phyloP scores from a whole-genome alignment of 2,113 vertebrate species.

The Australoheros scitulus region DNA sequence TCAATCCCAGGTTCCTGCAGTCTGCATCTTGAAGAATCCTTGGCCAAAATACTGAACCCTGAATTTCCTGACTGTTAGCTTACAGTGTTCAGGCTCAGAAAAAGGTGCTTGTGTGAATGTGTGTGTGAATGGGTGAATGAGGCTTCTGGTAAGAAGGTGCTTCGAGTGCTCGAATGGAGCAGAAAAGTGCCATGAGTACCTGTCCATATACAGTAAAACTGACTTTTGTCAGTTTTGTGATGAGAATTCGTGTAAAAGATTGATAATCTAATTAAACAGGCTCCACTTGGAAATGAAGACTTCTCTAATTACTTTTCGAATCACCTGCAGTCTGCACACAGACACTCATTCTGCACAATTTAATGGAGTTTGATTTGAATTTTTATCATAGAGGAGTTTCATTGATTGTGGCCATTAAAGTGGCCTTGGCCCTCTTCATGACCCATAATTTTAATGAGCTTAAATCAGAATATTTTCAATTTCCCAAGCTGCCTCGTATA shows the following conservation, averaged over 20 bases:
- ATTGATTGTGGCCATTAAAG: constrained; percentile 52
- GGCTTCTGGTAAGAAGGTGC: not conserved
- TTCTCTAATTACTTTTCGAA: constrained; percentile 53
- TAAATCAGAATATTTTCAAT: constrained; percentile 60
- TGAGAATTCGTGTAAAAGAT: constrained; percentile 36
- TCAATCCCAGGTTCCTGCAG: not conserved
- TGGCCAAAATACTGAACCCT: not conserved
- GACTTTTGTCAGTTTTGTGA: constrained; percentile 15
- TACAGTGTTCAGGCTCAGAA: not conserved
- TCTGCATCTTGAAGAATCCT: not conserved
- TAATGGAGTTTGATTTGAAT: constrained; percentile 59
- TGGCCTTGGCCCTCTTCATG: constrained; percentile 29
- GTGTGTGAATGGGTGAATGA: not conserved
- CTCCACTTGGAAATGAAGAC: constrained; percentile 14
- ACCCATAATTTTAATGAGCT: constrained; percentile 56
- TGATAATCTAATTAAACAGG: constrained; percentile 45
- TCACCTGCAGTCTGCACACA: constrained; percentile 20
- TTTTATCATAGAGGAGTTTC: constrained; percentile 32
- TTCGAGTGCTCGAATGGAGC: not conserved
- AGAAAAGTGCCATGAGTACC: not conserved
- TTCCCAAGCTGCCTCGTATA: constrained; percentile 56
- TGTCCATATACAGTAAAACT: not conserved
- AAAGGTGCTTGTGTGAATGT: too few relatives aligned
- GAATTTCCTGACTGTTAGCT: not conserved
- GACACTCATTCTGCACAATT: constrained; percentile 6